Evolutionary conservation across 2,797 vertebrate genomes (phyloP).

Genomic region (Melanotaenia trifasciata): DNA sequence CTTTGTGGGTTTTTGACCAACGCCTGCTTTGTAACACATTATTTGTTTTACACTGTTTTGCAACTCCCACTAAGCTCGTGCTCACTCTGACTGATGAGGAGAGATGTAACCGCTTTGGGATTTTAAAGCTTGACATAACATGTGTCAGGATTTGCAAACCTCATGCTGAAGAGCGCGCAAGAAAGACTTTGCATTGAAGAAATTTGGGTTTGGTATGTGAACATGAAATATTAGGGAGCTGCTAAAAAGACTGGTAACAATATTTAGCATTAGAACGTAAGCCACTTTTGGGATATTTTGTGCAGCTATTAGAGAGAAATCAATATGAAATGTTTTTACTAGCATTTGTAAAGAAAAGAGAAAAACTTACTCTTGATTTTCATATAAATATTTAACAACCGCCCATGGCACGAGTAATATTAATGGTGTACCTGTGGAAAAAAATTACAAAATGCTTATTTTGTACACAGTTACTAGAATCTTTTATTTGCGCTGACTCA

Average conservation of each 20-base stretch:
- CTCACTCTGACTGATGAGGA: not conserved
- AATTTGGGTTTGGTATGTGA: no score
- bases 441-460: not conserved
- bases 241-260: conserved; percentile 12
- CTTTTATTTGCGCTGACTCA: not conserved
- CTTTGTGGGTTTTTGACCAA: not conserved
- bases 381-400: conserved; percentile 88
- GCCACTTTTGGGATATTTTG: not conserved
- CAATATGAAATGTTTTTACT: not conserved
- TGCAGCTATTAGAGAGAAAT: not conserved
- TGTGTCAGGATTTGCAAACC: conserved; percentile 1
- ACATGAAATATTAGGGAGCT: conserved; percentile 30
- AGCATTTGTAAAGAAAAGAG: not conserved
- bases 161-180: no score
- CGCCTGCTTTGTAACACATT: not conserved
- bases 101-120: not conserved
- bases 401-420: conserved; percentile 94
- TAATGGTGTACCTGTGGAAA: conserved; percentile 87
- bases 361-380: conserved; percentile 93
- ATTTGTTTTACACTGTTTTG: conserved; percentile 1
- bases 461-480: not conserved
- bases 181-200: no score
- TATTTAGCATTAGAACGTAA: conserved; percentile 7
- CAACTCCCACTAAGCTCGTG: conserved; percentile 6
- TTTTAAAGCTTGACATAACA: conserved; percentile 43